phyloP scores from a whole-genome alignment of 2,113 vertebrate species.

The Sapayoa aenigma region DNA sequence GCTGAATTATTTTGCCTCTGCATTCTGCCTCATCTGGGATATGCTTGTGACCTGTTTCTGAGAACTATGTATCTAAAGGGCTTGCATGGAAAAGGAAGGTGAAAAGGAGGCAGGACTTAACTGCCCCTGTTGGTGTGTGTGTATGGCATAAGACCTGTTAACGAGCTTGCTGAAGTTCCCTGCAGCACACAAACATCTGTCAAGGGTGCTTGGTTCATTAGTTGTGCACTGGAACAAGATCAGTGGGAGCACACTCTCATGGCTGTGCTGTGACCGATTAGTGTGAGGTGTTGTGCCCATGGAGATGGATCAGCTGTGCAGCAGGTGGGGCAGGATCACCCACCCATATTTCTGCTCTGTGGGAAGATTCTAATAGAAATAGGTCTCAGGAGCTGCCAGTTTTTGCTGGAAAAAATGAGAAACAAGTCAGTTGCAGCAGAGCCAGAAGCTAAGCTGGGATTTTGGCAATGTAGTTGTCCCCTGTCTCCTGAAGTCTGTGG shows the following conservation, averaged over 20 bases:
- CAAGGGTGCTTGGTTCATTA: not conserved
- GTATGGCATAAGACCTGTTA: not conserved
- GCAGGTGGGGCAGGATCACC: not conserved
- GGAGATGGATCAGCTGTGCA: not conserved
- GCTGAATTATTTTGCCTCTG: not conserved
- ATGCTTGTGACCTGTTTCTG: not conserved
- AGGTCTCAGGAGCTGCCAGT: not conserved
- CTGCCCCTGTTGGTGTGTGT: not conserved
- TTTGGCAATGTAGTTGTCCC: not conserved
- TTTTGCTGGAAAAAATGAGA: not conserved
- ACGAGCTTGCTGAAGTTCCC: not conserved
- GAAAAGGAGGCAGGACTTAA: not conserved
- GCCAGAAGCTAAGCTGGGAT: not conserved
- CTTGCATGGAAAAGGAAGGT: not conserved
- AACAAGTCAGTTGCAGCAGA: not conserved
- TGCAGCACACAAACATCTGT: not conserved
- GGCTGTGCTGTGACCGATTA: too few species aligned
- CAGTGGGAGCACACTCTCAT: rapidly evolving
- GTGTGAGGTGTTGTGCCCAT: rapidly evolving
- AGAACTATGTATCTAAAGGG: not conserved
- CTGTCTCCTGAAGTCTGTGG: not conserved
- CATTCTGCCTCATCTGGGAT: not conserved
- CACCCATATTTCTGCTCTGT: not conserved
- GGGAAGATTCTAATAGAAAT: not conserved
- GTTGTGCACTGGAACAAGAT: not conserved